phyloP scores from a whole-genome alignment of 2,113 vertebrate species.

The Nymphicus hollandicus region DNA sequence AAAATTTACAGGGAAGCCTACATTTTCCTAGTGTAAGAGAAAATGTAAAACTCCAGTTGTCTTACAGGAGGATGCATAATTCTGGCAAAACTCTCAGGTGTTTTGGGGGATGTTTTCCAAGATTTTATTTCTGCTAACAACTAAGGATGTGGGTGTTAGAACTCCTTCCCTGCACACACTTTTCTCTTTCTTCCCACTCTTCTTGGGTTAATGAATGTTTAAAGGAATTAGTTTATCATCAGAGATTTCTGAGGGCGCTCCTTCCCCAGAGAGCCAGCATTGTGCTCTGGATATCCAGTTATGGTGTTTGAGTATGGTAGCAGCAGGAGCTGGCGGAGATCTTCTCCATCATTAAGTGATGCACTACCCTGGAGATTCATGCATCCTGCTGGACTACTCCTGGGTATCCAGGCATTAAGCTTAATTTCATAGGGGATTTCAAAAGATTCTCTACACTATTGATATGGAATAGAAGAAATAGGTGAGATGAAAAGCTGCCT shows the following conservation, averaged over 20 bases:
- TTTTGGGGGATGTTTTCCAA: not conserved
- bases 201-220: not conserved
- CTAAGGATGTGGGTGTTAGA: not conserved
- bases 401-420: not conserved
- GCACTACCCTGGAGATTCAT: not conserved
- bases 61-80: not conserved
- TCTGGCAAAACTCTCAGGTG: not conserved
- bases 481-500: not conserved
- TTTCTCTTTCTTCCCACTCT: not conserved
- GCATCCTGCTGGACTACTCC: not conserved
- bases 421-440: not conserved
- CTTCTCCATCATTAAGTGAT: not conserved
- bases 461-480: not conserved
- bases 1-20: not conserved
- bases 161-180: not conserved
- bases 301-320: fast-evolving
- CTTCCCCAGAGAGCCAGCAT: not conserved
- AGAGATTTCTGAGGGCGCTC: not conserved
- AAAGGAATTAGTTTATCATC: not conserved
- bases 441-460: not conserved
- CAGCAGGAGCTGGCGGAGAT: not conserved
- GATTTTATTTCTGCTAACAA: not conserved
- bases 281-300: not conserved
- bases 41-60: not conserved
- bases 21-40: not conserved